These are phyloP conservation scores for Enteromius anoplus DNA, from an alignment of 2,797 vertebrate genomes.

Conservation along the genomic window DNA sequence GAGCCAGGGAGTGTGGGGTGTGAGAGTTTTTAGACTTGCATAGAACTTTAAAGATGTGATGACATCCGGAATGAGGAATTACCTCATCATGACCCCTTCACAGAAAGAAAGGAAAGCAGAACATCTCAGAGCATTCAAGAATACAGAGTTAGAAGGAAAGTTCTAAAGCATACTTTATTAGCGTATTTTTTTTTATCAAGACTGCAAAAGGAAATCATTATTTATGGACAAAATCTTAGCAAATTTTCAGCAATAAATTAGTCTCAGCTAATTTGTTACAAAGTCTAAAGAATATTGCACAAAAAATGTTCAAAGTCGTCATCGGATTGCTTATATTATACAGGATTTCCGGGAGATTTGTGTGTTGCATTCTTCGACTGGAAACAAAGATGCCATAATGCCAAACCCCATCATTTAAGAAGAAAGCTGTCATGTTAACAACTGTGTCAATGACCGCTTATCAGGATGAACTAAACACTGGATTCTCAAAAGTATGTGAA, in stretches of 20 bases:
- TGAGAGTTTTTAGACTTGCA: slow-evolving; percentile 49
- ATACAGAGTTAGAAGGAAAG: slow-evolving; percentile 43
- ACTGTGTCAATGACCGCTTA: too few species aligned
- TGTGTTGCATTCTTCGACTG: too few species aligned
- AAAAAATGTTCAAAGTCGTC: too few species aligned
- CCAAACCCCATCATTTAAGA: too few species aligned
- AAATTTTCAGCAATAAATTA: not conserved
- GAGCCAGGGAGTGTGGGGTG: slow-evolving; percentile 24
- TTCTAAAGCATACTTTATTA: slow-evolving; percentile 11
- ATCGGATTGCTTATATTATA: too few species aligned
- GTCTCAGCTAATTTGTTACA: not conserved
- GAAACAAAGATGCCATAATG: too few species aligned
- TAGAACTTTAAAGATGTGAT: slow-evolving; percentile 51
- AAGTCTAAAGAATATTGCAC: too few species aligned
- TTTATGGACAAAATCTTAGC: not conserved
- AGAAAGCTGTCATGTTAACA: too few species aligned
- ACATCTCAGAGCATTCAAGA: slow-evolving; percentile 38
- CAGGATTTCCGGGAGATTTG: too few species aligned
- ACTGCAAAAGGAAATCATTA: not conserved
- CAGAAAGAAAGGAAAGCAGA: slow-evolving; percentile 54
- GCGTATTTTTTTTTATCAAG: not conserved
- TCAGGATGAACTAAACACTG: too few species aligned
- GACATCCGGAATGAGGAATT: slow-evolving; percentile 58
- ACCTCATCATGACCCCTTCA: slow-evolving; percentile 68
- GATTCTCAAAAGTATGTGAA: too few species aligned